Conservation (phyloP, 92 coral and sea anemone species). For the Palythoa caribaeorum region DNA sequence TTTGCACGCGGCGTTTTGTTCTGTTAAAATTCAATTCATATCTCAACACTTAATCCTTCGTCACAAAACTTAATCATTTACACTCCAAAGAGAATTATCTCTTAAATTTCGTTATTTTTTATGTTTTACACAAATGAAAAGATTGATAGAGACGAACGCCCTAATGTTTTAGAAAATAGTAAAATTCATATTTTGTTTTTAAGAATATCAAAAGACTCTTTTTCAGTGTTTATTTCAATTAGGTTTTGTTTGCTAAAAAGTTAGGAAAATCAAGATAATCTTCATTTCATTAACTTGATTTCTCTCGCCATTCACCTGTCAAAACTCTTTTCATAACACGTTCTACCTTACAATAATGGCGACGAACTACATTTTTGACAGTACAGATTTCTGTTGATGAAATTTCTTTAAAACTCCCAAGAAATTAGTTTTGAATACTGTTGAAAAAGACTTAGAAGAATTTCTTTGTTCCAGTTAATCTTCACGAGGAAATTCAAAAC, state of each 20-base stretch:
- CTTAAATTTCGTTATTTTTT: neutral
- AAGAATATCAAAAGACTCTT: too few relatives aligned
- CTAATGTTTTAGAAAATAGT: neutral
- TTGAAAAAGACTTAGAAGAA: neutral
- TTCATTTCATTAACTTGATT: conserved; percentile 16
- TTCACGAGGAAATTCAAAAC: neutral
- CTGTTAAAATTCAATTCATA: neutral
- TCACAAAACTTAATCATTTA: neutral
- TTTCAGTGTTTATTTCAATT: too few relatives aligned
- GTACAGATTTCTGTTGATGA: neutral
- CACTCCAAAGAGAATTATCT: neutral
- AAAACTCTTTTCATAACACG: neutral
- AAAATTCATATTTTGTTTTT: too few relatives aligned
- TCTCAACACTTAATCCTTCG: neutral
- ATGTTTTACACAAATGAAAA: neutral
- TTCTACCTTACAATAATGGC: neutral
- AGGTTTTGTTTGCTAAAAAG: neutral
- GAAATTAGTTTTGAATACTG: neutral
- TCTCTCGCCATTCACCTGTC: conserved; percentile 12
- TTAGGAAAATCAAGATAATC: neutral
- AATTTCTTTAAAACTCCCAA: neutral
- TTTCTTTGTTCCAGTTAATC: neutral
- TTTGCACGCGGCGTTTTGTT: neutral
- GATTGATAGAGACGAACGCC: conserved; percentile 18
- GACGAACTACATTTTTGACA: neutral